Evolutionary conservation across 2,888 invertebrate species (phyloP).

Genomic region (Polyommatus iphigenia): DNA sequence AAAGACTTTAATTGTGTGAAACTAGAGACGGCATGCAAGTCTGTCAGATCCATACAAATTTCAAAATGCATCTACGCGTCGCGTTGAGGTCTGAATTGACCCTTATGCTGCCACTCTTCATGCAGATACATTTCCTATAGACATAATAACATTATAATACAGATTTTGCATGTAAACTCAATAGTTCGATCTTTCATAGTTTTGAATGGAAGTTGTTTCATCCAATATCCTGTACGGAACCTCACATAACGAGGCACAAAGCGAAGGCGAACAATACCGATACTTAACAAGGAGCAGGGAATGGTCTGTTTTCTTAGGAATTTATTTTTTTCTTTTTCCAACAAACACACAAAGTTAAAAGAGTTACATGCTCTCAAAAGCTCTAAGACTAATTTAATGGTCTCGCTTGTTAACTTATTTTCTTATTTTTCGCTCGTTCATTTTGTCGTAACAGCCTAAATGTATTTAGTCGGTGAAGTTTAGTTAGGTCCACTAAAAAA

Average conservation of each 20-base stretch:
- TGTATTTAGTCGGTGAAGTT: not conserved
- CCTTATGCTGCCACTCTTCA: no score
- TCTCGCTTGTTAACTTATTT: conserved; percentile 26
- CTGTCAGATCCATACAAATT: no score
- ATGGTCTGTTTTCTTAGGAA: conserved; percentile 67
- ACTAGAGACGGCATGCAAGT: no score
- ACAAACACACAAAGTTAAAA: conserved; percentile 37
- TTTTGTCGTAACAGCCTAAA: not conserved
- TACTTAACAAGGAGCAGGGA: conserved; percentile 64
- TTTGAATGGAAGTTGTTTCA: conserved; percentile 2
- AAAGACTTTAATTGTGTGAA: no score
- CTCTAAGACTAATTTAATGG: conserved; percentile 32
- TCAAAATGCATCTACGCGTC: no score
- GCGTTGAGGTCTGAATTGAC: no score
- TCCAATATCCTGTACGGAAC: conserved; percentile 38
- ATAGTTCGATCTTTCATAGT: not conserved
- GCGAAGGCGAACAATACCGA: conserved; percentile 58
- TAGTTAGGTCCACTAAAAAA: not conserved
- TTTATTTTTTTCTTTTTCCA: conserved; percentile 50
- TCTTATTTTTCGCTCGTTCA: not conserved
- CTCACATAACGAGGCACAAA: conserved; percentile 57
- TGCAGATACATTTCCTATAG: no score
- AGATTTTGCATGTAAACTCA: not conserved
- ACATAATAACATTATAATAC: not conserved
- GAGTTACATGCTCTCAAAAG: conserved; percentile 24